Conservation (phyloP, 2,888 invertebrate species). For the Pyrgus malvae region DNA sequence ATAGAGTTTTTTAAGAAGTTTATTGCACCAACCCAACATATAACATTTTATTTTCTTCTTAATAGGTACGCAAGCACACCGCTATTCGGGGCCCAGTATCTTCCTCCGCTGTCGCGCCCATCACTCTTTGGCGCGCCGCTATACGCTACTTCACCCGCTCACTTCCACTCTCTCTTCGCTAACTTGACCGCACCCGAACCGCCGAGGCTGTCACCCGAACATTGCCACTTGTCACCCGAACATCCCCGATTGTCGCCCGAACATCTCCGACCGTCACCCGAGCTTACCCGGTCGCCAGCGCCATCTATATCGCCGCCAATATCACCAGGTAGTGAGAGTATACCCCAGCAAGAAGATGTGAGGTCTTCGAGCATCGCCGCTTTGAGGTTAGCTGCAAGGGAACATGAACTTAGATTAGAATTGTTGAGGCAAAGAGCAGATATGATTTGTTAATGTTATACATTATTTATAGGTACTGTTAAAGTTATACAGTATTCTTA, state of each 20-base stretch:
- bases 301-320: conserved; percentile 79
- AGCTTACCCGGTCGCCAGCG: conserved; percentile 55
- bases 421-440: conserved; percentile 85
- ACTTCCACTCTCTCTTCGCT: conserved; percentile 93
- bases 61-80: conserved; percentile 71
- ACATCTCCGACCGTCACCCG: conserved; percentile 47
- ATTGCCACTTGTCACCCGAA: conserved; percentile 51
- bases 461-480: no score
- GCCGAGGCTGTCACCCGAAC: conserved; percentile 49
- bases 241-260: conserved; percentile 52
- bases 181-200: conserved; percentile 85
- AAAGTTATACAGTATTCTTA: no score
- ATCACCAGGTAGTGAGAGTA: conserved; percentile 74
- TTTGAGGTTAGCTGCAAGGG: conserved; percentile 91
- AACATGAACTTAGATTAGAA: conserved; percentile 93
- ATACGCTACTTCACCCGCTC: conserved; percentile 77
- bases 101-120: conserved; percentile 64
- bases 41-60: conserved; percentile 25
- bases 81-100: conserved; percentile 67
- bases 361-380: conserved; percentile 93
- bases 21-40: neutral
- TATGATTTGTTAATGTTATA: conserved; percentile 57
- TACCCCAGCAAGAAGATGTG: conserved; percentile 83
- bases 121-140: conserved; percentile 70
- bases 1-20: no score